A percentile compares a stretch with the other conserved stretches of the same genome.
Evolutionary conservation across 2,797 vertebrate genomes (phyloP).

Genomic region (Babyrousa celebensis): DNA sequence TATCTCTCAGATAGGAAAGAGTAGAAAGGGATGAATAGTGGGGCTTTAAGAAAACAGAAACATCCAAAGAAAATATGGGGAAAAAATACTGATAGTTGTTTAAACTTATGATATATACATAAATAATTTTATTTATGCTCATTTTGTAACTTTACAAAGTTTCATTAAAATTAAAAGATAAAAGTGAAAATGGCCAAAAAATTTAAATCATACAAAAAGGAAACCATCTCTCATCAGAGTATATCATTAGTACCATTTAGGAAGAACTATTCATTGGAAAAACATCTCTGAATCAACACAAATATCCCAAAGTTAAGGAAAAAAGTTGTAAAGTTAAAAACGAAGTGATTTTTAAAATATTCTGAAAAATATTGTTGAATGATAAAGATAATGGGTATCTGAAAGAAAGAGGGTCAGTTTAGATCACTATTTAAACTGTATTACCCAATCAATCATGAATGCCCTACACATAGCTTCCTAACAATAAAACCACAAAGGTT

Average conservation of each 20-base stretch:
- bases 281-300: slow-evolving; percentile 27
- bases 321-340: background rate
- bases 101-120: background rate
- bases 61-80: background rate
- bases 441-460: background rate
- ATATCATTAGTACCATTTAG: background rate
- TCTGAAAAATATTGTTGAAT: background rate
- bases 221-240: background rate
- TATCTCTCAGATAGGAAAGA: background rate
- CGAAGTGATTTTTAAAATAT: background rate
- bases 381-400: background rate
- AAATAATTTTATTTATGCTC: background rate
- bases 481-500: background rate
- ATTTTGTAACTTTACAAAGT: background rate
- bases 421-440: background rate
- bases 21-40: background rate
- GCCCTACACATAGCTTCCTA: background rate
- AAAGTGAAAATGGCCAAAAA: background rate
- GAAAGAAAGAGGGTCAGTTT: background rate
- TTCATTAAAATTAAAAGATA: slow-evolving; percentile 1
- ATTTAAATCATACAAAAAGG: fast-evolving
- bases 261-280: background rate
- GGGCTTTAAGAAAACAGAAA: background rate
- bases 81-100: background rate
- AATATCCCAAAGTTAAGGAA: background rate